Base-by-base conservation (phyloP, 2,113 vertebrate species). In the Platanista minor region DNA sequence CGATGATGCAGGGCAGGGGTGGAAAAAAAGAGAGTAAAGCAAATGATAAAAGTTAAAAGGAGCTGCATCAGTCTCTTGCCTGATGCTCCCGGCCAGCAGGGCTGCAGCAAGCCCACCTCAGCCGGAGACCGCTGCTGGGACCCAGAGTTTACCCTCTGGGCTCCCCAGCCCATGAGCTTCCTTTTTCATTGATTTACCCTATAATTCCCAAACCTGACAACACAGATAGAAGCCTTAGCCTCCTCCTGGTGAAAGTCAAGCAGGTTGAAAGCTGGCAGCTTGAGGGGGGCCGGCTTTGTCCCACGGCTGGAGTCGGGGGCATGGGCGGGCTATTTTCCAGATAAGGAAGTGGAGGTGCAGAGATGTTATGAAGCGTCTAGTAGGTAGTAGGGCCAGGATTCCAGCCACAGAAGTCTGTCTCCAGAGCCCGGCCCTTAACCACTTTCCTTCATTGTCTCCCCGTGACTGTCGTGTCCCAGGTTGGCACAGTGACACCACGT, bases 31-130 rank as follows among this genome's bases (percentile, higher is more conserved):
- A 84, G 89, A 59, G 72, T 25, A 69, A 74, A 91, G 57, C 67
- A 81, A 94, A 77, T 46, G 71, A 86, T 75, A 62, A 77, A 86
- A 87, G 71, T 78, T 46, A 83, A 86, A 97, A 80, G 2, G 69
- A 72, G 59, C 52, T 57, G 5, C 20, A 39, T 21, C 29, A 17
- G 43, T 80, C 69, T 57, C 29, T 64, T 67, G 61, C n/a, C 25
- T 23, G 20, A 20, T 29, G 5, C 27, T 27, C 54, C 23, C 2
- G 6, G 29, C 18, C n/a, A 9, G 11, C 10, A 3, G 49, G 31
- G 54, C 33, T 31, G 29, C 29, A 31, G 27, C 29, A 64, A 62
- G 29, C 62, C 20, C 49, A 13, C 20, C 75, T 23, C 12, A 0
- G 1, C 49, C 10, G 7, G 31, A 31, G 46, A 14, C 20, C 20